Conservation (phyloP, 2,888 invertebrate species). For the Netelia melanura region DNA sequence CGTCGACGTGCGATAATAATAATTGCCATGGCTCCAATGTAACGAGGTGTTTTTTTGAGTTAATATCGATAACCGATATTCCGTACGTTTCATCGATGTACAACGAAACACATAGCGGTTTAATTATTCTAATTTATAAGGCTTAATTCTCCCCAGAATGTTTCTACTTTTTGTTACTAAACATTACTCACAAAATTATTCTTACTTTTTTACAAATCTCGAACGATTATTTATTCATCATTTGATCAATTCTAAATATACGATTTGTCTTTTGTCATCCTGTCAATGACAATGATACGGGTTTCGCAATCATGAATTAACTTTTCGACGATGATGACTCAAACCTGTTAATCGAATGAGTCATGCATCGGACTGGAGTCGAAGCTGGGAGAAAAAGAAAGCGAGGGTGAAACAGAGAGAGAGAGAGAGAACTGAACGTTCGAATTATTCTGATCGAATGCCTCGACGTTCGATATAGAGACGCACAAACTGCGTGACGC, state of each 20-base stretch:
- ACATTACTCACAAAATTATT: no score
- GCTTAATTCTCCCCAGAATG: no score
- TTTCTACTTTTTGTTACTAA: no score
- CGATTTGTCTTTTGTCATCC: no score
- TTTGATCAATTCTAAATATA: no score
- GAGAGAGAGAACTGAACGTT: not conserved
- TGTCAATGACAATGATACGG: not conserved
- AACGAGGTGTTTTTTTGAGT: not conserved
- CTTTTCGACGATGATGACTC: not conserved
- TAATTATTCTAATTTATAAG: no score
- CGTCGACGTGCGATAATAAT: not conserved
- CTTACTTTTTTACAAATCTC: no score
- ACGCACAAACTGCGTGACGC: slow-evolving; percentile 37
- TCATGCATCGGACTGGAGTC: not conserved
- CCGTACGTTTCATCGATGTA: not conserved
- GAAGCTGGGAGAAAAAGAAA: not conserved
- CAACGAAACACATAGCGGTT: not conserved
- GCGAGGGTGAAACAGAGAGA: not conserved
- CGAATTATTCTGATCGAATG: slow-evolving; percentile 53
- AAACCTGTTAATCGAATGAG: not conserved
- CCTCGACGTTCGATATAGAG: slow-evolving; percentile 39
- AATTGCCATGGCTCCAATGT: not conserved
- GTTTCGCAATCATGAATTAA: not conserved
- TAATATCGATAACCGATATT: not conserved
- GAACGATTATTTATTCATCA: no score